These are phyloP conservation scores for Dastarcus helophoroides DNA, from an alignment of 2,888 invertebrate species.

Conservation along the genomic window DNA sequence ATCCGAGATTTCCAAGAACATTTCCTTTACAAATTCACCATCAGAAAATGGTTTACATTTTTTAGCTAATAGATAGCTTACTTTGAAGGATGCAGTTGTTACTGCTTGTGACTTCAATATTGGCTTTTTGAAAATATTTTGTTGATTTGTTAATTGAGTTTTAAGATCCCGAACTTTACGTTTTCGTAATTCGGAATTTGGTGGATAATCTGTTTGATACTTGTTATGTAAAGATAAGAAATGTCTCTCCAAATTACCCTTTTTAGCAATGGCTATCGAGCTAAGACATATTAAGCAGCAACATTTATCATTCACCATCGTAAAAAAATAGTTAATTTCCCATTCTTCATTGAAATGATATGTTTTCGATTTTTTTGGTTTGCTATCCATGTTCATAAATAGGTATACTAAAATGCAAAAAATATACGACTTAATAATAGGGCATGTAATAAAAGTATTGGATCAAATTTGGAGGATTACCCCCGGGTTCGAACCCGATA, in stretches of 20 bases:
- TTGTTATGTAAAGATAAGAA: slow-evolving; percentile 12
- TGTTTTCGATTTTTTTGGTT: slow-evolving; percentile 12
- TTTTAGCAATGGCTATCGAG: slow-evolving; percentile 11
- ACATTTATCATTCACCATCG: slow-evolving; percentile 14
- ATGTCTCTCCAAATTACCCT: slow-evolving; percentile 13
- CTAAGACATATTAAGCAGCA: slow-evolving; percentile 12
- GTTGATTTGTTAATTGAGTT: slow-evolving; percentile 13
- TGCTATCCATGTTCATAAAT: slow-evolving; percentile 10
- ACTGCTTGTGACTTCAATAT: slow-evolving; percentile 13
- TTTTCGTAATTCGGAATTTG: slow-evolving; percentile 11
- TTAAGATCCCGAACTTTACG: slow-evolving; percentile 13
- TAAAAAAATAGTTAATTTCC: slow-evolving; percentile 13
- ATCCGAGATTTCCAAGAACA: too few species aligned
- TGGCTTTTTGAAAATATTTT: slow-evolving; percentile 15
- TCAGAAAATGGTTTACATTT: slow-evolving; percentile 14
- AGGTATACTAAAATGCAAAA: too few species aligned
- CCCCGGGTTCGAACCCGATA: too few species aligned
- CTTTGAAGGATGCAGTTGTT: slow-evolving; percentile 14
- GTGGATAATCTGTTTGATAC: slow-evolving; percentile 14
- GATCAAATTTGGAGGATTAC: too few species aligned
- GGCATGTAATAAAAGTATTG: too few species aligned
- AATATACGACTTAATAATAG: too few species aligned
- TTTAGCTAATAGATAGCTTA: slow-evolving; percentile 13
- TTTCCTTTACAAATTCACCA: slow-evolving; percentile 10
- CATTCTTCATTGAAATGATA: slow-evolving; percentile 14